Evolutionary conservation across 2,888 invertebrate genomes (phyloP), one percentile per base, ranked within the genome.

Genomic region (Hecatera dysodea): DNA sequence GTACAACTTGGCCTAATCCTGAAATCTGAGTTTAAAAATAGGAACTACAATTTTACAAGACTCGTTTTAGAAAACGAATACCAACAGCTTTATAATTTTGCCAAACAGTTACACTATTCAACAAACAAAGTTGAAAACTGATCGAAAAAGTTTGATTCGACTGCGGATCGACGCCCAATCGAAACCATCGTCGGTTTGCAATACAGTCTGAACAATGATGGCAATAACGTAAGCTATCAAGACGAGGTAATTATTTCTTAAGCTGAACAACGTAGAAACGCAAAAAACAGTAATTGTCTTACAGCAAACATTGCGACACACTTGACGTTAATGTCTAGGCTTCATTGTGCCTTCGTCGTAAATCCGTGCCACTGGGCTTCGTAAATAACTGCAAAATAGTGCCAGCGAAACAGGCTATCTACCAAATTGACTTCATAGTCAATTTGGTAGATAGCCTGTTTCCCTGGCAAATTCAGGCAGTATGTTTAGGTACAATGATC

Each of bases 221-320:
- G 12, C 12, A 33, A 44, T 27, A 36, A 19, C 15, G 27, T 29
- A 42, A 39, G 17, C 63, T 71, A 12, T 29, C n/a, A 55, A n/a
- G 22, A 29, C 11, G 15, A 29, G 7, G 39, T 33, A 11, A 55
- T 64, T n/a, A 33, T 71, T 52, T 29, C 72, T 33, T n/a, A 39
- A 42, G 55, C 44, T 15, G 2, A 29, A 36, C 44, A n/a, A 39
- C 17, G 36, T 46, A 4, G 52, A 75, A 46, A n/a, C 19, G 27
- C 27, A 39, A 44, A 73, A 29, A n/a, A 42, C 12, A 1, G 4
- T 29, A 29, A 76, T 76, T 57, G 33, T 52, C 22, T 48, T 27
- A 42, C 17, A 53, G 67, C 29, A 27, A 9, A 12, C 12, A n/a
- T 69, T 55, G 70, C 46, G 52, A 57, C 57, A 75, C 27, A 75